phyloP scores from a whole-genome alignment of 2,888 invertebrate genomes.

The Metopia argyrocephala region DNA sequence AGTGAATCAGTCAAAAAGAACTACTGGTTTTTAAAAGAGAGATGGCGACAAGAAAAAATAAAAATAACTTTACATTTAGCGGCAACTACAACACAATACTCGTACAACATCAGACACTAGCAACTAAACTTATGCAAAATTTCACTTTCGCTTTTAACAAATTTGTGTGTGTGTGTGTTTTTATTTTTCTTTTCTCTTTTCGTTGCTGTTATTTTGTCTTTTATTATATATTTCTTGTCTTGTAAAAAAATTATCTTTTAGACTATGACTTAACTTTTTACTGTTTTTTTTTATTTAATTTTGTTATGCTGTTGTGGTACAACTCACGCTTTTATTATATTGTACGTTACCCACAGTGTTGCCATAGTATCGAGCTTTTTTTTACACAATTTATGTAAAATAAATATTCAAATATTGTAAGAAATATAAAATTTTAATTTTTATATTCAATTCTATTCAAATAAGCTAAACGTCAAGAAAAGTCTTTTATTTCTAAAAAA shows the following conservation, averaged over 20 bases:
- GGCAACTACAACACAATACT: too few relatives aligned
- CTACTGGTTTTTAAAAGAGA: conserved; percentile 6
- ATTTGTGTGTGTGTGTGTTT: conserved; percentile 37
- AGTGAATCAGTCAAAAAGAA: conserved; percentile 44
- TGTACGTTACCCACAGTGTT: conserved; percentile 26
- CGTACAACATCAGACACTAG: too few relatives aligned
- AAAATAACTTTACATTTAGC: too few relatives aligned
- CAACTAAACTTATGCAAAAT: conserved; percentile 69
- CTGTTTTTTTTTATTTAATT: conserved; percentile 14
- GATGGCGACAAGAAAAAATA: conserved; percentile 28
- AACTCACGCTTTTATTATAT: neutral
- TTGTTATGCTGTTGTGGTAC: conserved; percentile 9
- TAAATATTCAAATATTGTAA: too few relatives aligned
- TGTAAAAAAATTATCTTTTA: conserved; percentile 14
- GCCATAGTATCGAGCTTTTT: too few relatives aligned
- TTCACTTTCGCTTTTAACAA: conserved; percentile 78
- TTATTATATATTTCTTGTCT: conserved; percentile 70
- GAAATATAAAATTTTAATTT: too few relatives aligned
- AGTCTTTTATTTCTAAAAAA: too few relatives aligned
- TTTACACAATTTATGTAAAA: too few relatives aligned
- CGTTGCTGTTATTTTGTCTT: conserved; percentile 65
- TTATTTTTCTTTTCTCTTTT: conserved; percentile 35
- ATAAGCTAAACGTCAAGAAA: too few relatives aligned
- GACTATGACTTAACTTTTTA: conserved; percentile 64
- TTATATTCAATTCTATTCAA: too few relatives aligned